Conservation (phyloP, 2,797 vertebrate genomes). For the Anisognathus igniventris region DNA sequence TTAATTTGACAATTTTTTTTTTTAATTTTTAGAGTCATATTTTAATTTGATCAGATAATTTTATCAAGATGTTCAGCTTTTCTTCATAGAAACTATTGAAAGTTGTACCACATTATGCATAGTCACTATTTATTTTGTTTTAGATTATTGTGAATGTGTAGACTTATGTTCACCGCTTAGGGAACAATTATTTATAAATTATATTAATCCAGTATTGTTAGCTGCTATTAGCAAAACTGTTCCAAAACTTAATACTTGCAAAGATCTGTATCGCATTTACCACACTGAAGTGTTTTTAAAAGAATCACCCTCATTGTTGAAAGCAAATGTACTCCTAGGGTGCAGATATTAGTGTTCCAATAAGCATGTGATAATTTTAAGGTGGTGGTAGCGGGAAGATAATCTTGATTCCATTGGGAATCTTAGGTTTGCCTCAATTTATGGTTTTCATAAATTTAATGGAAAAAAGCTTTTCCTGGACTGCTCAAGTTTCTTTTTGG, state of each 20-base stretch:
- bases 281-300: slow-evolving; percentile 72
- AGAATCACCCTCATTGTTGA: slow-evolving; percentile 76
- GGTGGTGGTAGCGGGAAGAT: slow-evolving; percentile 83
- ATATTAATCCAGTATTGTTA: slow-evolving; percentile 77
- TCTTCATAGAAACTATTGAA: slow-evolving; percentile 68
- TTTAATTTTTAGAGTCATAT: slow-evolving; percentile 51
- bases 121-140: slow-evolving; percentile 79
- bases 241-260: slow-evolving; percentile 71
- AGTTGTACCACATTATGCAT: slow-evolving; percentile 69
- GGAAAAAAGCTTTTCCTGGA: slow-evolving; percentile 82
- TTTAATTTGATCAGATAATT: slow-evolving; percentile 72
- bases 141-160: slow-evolving; percentile 76
- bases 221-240: slow-evolving; percentile 75
- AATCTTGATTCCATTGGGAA: slow-evolving; percentile 85
- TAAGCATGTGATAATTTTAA: slow-evolving; percentile 79
- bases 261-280: slow-evolving; percentile 73
- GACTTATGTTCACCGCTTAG: slow-evolving; percentile 74
- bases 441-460: slow-evolving; percentile 83
- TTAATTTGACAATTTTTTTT: slow-evolving; percentile 67
- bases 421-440: slow-evolving; percentile 81
- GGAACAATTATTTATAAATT: slow-evolving; percentile 81
- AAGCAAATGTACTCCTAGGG: slow-evolving; percentile 75
- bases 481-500: slow-evolving; percentile 80
- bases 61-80: slow-evolving; percentile 69
- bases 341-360: slow-evolving; percentile 72